Evolutionary conservation across 2,888 invertebrate species (phyloP).

Genomic region (Andrena bucephala): DNA sequence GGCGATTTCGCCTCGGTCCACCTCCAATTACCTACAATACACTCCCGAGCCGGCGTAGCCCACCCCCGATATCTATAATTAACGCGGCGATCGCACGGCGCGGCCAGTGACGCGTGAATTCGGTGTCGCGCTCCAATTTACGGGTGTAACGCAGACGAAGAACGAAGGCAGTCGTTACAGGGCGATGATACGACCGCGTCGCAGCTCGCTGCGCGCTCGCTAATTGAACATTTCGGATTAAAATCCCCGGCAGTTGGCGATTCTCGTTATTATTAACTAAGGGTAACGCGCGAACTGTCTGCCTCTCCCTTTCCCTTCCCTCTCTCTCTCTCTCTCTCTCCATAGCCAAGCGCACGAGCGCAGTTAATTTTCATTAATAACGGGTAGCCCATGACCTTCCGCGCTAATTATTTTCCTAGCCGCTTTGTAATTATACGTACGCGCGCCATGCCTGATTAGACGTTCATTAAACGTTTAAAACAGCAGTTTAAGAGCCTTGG

Average conservation of each 20-base stretch:
- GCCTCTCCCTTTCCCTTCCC: too few relatives aligned
- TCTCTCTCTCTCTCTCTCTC: too few relatives aligned
- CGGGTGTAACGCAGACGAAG: conserved; percentile 57
- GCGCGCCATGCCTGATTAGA: conserved; percentile 34
- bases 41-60: conserved; percentile 50
- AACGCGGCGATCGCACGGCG: conserved; percentile 67
- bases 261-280: conserved; percentile 63
- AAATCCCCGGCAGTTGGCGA: conserved; percentile 64
- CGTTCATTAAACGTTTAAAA: conserved; percentile 15
- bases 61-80: conserved; percentile 70
- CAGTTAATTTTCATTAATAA: conserved; percentile 50
- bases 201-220: conserved; percentile 59
- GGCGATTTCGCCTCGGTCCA: conserved; percentile 47
- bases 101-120: conserved; percentile 67
- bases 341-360: neutral
- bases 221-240: conserved; percentile 72
- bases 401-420: conserved; percentile 39
- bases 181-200: conserved; percentile 66
- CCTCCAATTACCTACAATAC: conserved; percentile 72
- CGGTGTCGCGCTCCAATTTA: conserved; percentile 73
- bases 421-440: conserved; percentile 22
- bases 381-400: conserved; percentile 16
- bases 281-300: conserved; percentile 7
- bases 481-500: too few relatives aligned
- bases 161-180: conserved; percentile 69